Evolutionary conservation across 2,797 vertebrate species (phyloP).

Genomic region (Coregonus suidteri): DNA sequence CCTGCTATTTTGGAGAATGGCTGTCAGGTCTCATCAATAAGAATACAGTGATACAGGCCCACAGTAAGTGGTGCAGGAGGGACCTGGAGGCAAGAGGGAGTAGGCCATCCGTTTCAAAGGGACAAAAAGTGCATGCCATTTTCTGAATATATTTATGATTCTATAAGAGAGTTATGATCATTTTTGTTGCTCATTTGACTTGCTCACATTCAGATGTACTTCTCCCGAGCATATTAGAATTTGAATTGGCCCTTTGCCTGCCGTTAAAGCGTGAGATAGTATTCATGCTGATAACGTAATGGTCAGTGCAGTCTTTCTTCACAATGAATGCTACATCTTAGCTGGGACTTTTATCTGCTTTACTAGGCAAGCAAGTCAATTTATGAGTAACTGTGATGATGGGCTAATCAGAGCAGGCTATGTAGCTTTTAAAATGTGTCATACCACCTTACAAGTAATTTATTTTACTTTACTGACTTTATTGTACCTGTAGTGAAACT

Average conservation of each 20-base stretch:
- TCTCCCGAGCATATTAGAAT: neutral
- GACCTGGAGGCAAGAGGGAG: conserved; percentile 30
- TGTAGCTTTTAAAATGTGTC: too few relatives aligned
- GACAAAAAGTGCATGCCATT: conserved; percentile 1
- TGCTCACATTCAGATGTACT: neutral
- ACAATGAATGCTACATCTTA: neutral
- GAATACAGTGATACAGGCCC: conserved; percentile 58
- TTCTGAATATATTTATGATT: neutral
- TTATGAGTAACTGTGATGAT: too few relatives aligned
- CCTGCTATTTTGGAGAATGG: conserved; percentile 63
- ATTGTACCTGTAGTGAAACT: too few relatives aligned
- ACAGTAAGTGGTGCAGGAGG: conserved; percentile 49
- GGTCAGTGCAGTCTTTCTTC: neutral
- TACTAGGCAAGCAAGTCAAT: conserved; percentile 12
- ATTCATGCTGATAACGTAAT: neutral
- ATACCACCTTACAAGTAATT: too few relatives aligned
- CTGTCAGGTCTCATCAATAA: conserved; percentile 74
- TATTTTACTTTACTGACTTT: too few relatives aligned
- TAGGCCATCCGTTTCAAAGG: conserved; percentile 39
- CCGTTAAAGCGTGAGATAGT: neutral
- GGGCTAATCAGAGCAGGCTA: too few relatives aligned
- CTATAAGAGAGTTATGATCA: neutral
- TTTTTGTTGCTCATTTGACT: neutral
- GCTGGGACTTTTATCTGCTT: conserved; percentile 13
- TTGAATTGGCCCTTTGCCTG: neutral